Conservation (phyloP, 2,888 invertebrate genomes). For the Eupithecia subfuscata region DNA sequence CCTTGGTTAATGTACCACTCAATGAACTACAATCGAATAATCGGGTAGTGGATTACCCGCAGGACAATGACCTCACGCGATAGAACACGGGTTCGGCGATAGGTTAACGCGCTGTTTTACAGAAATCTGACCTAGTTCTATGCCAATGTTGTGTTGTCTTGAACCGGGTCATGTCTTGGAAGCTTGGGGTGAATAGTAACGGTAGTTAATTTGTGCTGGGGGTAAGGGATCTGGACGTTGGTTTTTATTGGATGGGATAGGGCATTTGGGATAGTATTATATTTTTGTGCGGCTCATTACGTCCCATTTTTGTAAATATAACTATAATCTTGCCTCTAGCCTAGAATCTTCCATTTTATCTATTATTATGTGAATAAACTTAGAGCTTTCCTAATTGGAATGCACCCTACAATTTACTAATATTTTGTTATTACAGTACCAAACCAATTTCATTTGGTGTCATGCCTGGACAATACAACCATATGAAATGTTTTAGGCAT, state of each 20-base stretch:
- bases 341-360: no score
- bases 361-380: no score
- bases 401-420: no score
- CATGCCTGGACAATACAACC: no score
- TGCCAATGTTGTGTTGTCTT: slow-evolving; percentile 14
- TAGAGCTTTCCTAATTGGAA: no score
- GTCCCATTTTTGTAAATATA: neutral
- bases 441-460: no score
- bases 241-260: neutral
- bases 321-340: no score
- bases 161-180: neutral
- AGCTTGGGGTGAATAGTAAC: slow-evolving; percentile 4
- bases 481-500: no score
- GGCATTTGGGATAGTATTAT: neutral
- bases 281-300: neutral
- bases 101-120: slow-evolving; percentile 24
- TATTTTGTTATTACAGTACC: no score
- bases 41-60: slow-evolving; percentile 16
- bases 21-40: slow-evolving; percentile 25
- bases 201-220: neutral
- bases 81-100: slow-evolving; percentile 19
- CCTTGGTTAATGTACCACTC: slow-evolving; percentile 10
- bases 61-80: slow-evolving; percentile 21
- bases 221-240: neutral
- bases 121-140: slow-evolving; percentile 13